These are phyloP conservation scores for Epinephelus malabaricus DNA, from an alignment of 2,797 vertebrate genomes.

Conservation along the genomic window DNA sequence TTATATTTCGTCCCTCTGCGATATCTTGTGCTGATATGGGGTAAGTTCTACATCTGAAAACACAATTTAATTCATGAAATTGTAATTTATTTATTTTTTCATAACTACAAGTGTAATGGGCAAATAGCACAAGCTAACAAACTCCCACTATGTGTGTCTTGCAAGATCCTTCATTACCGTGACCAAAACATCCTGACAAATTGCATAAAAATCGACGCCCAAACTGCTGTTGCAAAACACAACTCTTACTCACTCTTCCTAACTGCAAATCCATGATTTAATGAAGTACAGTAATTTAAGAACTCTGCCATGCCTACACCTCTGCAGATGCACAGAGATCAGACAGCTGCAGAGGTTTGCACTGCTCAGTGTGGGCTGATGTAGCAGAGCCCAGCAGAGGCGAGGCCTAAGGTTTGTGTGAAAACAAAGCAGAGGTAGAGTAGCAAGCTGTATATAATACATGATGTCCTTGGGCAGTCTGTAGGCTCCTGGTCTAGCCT, in stretches of 20 bases:
- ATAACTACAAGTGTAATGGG: not conserved
- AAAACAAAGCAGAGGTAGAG: constrained; percentile 81
- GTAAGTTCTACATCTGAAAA: constrained; percentile 85
- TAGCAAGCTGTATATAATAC: constrained; percentile 81
- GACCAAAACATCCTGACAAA: constrained; percentile 4
- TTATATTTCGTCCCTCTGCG: constrained; percentile 93
- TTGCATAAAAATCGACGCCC: constrained; percentile 1
- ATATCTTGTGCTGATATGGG: constrained; percentile 96
- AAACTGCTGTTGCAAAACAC: constrained; percentile 29
- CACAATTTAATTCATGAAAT: constrained; percentile 1
- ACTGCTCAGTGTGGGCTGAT: constrained; percentile 80
- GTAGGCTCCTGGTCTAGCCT: constrained; percentile 84
- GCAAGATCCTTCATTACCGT: not conserved
- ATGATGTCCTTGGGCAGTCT: constrained; percentile 86
- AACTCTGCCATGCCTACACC: constrained; percentile 72
- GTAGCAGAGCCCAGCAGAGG: constrained; percentile 72
- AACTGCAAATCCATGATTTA: constrained; percentile 66
- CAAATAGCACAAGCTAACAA: not conserved
- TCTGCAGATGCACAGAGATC: constrained; percentile 82
- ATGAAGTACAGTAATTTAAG: constrained; percentile 75
- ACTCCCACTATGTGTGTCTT: constrained; percentile 11
- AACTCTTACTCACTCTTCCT: constrained; percentile 52
- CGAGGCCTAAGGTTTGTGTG: constrained; percentile 78
- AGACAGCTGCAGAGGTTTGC: constrained; percentile 76
- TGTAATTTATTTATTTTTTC: not conserved